Evolutionary conservation across 1,140 invertebrate species (phyloP).

Genomic region (Himalopsyche phryganea): DNA sequence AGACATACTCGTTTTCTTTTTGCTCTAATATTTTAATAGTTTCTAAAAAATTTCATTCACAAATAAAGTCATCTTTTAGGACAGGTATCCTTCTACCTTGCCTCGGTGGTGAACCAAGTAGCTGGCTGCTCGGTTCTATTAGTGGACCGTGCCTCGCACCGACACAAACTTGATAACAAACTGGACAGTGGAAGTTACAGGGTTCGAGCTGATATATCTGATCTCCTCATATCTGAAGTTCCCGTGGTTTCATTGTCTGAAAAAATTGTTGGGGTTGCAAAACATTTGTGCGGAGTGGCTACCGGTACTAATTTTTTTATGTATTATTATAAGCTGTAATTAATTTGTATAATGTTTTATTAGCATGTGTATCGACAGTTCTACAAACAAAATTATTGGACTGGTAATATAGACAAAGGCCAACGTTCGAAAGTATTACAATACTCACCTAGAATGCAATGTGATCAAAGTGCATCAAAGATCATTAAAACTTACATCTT

Average conservation of each 20-base stretch:
- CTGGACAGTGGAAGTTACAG: slow-evolving; percentile 53
- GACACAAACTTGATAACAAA: slow-evolving; percentile 79
- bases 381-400: too few relatives aligned
- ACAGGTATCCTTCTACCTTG: slow-evolving; percentile 70
- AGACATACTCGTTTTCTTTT: too few relatives aligned
- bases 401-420: too few relatives aligned
- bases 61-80: slow-evolving; percentile 55
- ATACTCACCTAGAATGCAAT: too few relatives aligned
- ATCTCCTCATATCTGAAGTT: slow-evolving; percentile 63
- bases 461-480: too few relatives aligned
- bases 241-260: slow-evolving; percentile 47
- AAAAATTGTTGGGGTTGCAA: slow-evolving; percentile 69
- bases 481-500: too few relatives aligned
- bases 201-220: slow-evolving; percentile 69
- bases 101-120: slow-evolving; percentile 53
- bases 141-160: slow-evolving; percentile 71
- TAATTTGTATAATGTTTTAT: too few relatives aligned
- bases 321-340: too few relatives aligned
- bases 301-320: slow-evolving; percentile 57
- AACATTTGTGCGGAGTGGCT: slow-evolving; percentile 83
- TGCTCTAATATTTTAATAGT: too few relatives aligned
- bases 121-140: slow-evolving; percentile 60
- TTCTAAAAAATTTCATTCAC: too few relatives aligned
- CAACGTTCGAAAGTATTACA: too few relatives aligned
- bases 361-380: too few relatives aligned